These are phyloP conservation scores for Chelonus formosanus DNA, from an alignment of 2,888 invertebrate genomes.

Conservation along the genomic window DNA sequence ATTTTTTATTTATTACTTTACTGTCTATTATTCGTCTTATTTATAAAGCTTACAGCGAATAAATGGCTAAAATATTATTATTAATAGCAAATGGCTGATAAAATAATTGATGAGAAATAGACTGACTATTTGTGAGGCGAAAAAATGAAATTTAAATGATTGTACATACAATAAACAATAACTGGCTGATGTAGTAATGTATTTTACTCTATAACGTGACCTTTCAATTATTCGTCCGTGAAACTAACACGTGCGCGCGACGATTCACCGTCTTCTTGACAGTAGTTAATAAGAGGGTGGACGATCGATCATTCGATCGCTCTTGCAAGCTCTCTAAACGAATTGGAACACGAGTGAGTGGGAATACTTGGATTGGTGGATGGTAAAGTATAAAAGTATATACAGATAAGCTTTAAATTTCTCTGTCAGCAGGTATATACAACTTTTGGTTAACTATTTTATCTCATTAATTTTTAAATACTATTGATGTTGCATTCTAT, in stretches of 20 bases:
- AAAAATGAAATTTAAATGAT: no score
- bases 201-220: slow-evolving; percentile 19
- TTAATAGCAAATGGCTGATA: no score
- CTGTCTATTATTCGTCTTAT: no score
- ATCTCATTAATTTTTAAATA: neutral
- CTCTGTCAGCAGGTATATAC: slow-evolving; percentile 16
- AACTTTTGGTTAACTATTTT: slow-evolving; percentile 4
- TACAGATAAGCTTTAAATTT: slow-evolving; percentile 24
- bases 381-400: slow-evolving; percentile 2
- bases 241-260: slow-evolving; percentile 35
- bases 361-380: slow-evolving; percentile 19
- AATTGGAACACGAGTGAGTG: slow-evolving; percentile 42
- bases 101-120: slow-evolving; percentile 3
- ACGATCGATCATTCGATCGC: slow-evolving; percentile 33
- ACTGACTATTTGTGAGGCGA: no score
- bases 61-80: no score
- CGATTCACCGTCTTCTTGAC: slow-evolving; percentile 6
- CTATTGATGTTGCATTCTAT: neutral
- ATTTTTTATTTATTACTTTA: no score
- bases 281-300: slow-evolving; percentile 12
- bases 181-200: neutral
- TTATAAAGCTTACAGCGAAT: no score
- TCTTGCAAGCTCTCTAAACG: slow-evolving; percentile 26
- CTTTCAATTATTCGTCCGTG: slow-evolving; percentile 41
- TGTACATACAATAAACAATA: no score